A percentile compares a stretch with the other conserved stretches of the same genome.
Evolutionary conservation across 2,797 vertebrate genomes (phyloP).

Genomic region (Simalia tracyae): DNA sequence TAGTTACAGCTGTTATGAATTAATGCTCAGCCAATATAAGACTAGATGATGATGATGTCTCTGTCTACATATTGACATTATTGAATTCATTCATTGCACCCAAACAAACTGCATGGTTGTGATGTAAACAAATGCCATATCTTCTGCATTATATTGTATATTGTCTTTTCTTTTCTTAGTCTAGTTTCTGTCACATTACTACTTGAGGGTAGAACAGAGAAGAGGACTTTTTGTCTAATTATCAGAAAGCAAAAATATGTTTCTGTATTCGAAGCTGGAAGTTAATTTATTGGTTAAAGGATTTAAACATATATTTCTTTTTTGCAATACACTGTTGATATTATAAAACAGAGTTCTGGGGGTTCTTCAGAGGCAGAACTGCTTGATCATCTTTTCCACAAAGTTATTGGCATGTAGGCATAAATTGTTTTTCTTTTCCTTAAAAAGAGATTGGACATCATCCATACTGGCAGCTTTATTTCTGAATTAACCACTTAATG

Average conservation of each 20-base stretch:
- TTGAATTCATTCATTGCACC: constrained; percentile 7
- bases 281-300: neutral
- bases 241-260: neutral
- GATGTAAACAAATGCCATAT: neutral
- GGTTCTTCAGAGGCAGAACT: neutral
- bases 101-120: neutral
- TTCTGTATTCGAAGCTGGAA: neutral
- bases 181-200: neutral
- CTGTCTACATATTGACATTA: constrained; percentile 2
- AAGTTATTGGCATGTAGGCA: neutral
- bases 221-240: neutral
- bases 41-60: constrained; percentile 12
- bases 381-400: neutral
- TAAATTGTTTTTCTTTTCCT: neutral
- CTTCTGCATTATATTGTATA: neutral
- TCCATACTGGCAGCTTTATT: neutral
- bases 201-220: neutral
- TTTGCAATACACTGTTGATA: neutral
- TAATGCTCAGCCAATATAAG: constrained; percentile 15
- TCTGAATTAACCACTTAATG: neutral
- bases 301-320: neutral
- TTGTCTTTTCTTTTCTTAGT: neutral
- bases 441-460: neutral
- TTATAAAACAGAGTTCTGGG: neutral
- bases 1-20: constrained; percentile 11